Evolutionary conservation across 2,113 vertebrate genomes (phyloP).

Genomic region (Cygnus atratus): DNA sequence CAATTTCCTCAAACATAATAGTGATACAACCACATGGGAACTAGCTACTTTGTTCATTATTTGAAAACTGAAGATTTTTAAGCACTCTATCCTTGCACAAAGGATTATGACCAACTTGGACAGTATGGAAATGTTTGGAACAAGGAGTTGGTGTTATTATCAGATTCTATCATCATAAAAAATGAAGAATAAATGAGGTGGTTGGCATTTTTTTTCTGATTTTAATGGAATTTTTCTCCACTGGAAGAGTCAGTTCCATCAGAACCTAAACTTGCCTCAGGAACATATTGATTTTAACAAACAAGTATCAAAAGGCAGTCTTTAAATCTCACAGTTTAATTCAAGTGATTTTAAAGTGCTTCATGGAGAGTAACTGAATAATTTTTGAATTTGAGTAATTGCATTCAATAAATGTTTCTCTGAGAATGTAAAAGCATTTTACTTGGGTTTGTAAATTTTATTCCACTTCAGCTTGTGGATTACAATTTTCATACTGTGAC

Average conservation of each 20-base stretch:
- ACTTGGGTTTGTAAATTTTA: background rate
- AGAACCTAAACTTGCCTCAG: slow-evolving; percentile 1
- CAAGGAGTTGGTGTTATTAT: background rate
- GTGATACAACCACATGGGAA: background rate
- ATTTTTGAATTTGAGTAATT: slow-evolving; percentile 32
- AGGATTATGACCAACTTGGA: background rate
- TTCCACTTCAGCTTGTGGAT: background rate
- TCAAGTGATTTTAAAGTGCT: slow-evolving; percentile 32
- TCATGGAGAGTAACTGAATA: slow-evolving; percentile 21
- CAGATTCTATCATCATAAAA: background rate
- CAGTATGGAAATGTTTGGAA: background rate
- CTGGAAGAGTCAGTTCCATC: background rate
- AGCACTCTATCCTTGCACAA: background rate
- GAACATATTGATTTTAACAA: slow-evolving; percentile 40
- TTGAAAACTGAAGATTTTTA: background rate
- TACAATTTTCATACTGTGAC: background rate
- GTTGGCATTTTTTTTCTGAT: background rate
- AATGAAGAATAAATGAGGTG: background rate
- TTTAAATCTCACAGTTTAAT: slow-evolving; percentile 36
- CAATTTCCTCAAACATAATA: background rate
- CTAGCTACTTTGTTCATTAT: background rate
- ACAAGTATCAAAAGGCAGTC: slow-evolving; percentile 33
- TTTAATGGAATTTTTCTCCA: background rate
- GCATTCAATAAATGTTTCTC: slow-evolving; percentile 4
- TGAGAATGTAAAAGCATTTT: background rate